Evolutionary conservation across 2,888 invertebrate genomes (phyloP), one percentile per base, ranked within the genome.

Genomic region (Liodrosophila aerea): DNA sequence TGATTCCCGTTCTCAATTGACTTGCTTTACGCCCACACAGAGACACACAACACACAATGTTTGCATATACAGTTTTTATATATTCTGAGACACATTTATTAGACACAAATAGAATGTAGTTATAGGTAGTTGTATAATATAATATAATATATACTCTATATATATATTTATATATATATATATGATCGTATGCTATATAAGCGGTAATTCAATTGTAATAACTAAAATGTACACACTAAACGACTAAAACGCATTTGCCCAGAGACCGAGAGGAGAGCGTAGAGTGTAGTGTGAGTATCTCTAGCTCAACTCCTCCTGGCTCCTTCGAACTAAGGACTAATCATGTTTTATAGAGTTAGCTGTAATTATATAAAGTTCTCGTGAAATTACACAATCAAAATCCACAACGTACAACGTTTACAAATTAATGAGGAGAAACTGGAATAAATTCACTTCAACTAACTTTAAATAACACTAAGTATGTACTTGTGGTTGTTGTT

Each of bases 81-180:
- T 68, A 69, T 78, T 77, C 76, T 80, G 82, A 84, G 86, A 80
- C 80, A 86, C 85, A 83, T 85, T 87, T 85, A 85, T 85, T 85
- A 86, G 83, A 87, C 87, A 87, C 78, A 86, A 87, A 86, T 83
- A 76, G 65, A 83, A 78, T 80, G 68, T 81, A 73, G 70, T 69
- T 72, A 68, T 64, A 56, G 59, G 72, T 53, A 37, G 45, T 59
- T 22, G 53, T 62, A 39, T 53, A 58, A 45, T 62, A 61, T 34
- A 33, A 16, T 43, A 43, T 9, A 29, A 29, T 15, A 58, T 73
- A 56, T 73, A 76, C 47, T 49, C 60, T 68, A 64, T 59, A 72
- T 81, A n/a, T n/a, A n/a, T n/a, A n/a, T n/a, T n/a, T n/a, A n/a
- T n/a, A n/a, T n/a, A n/a, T n/a, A n/a, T n/a, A 64, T 57, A 5